Evolutionary conservation across 2,113 vertebrate genomes (phyloP).

Genomic region (Pandion haliaetus): DNA sequence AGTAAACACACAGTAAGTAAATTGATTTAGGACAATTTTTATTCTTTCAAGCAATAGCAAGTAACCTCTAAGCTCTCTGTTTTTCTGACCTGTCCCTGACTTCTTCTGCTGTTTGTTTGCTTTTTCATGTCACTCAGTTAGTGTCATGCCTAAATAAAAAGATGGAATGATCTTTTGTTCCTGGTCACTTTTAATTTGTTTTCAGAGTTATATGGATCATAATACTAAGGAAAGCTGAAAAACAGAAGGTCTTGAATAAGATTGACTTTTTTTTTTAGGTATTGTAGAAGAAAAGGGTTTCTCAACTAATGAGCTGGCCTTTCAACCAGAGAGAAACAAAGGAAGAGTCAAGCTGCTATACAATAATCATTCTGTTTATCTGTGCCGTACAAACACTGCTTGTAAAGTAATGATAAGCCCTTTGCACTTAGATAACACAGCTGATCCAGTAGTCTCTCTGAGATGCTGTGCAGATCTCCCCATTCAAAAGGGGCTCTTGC

Average conservation of each 20-base stretch:
- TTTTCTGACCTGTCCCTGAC: constrained; percentile 10
- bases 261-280: background rate
- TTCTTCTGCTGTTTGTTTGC: background rate
- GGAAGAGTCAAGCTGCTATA: background rate
- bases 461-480: background rate
- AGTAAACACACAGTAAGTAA: background rate
- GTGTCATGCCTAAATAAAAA: background rate
- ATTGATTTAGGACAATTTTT: constrained; percentile 31
- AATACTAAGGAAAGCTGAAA: background rate
- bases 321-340: background rate
- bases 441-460: background rate
- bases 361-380: constrained; percentile 2
- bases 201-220: background rate
- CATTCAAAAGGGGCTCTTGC: background rate
- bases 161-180: background rate
- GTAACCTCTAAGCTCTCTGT: background rate
- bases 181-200: background rate
- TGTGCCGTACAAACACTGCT: background rate
- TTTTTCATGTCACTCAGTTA: constrained; percentile 10
- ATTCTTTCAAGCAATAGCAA: background rate
- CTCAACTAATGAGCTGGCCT: background rate
- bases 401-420: background rate
- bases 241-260: background rate
- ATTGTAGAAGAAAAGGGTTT: background rate
- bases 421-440: background rate